phyloP scores from a whole-genome alignment of 2,113 vertebrate species.

The Oplegnathus fasciatus region DNA sequence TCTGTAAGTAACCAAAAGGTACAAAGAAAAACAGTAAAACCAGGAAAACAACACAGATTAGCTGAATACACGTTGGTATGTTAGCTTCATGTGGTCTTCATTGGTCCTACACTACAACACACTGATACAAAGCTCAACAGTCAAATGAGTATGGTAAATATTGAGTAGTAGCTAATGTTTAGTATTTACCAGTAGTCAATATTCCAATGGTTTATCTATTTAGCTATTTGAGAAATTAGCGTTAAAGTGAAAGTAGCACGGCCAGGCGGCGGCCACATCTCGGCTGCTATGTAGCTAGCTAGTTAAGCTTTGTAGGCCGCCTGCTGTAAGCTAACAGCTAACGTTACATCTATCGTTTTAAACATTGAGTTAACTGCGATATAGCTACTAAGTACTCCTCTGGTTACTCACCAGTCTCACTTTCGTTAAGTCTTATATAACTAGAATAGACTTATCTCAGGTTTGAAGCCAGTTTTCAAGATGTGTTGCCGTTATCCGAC shows the following conservation, averaged over 20 bases:
- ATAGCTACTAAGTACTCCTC: background rate
- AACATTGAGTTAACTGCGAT: background rate
- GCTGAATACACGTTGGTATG: conserved; percentile 10
- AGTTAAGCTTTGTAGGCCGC: conserved; percentile 43
- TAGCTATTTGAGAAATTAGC: too few relatives aligned
- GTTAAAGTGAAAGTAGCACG: background rate
- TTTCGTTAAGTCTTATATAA: background rate
- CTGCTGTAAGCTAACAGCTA: background rate
- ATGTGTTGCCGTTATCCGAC: background rate
- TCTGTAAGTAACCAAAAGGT: conserved; percentile 57
- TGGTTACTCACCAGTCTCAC: background rate
- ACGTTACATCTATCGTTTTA: background rate
- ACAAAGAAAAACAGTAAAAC: conserved; percentile 59
- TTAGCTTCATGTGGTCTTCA: conserved; percentile 13
- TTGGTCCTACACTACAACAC: background rate
- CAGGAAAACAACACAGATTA: conserved; percentile 45
- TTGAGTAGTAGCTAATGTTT: background rate
- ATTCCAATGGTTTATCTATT: background rate
- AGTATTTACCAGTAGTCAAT: background rate
- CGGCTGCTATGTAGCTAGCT: too few relatives aligned
- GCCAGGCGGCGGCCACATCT: too few relatives aligned
- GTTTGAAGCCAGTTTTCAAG: background rate
- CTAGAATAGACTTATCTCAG: background rate
- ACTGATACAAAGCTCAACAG: background rate
- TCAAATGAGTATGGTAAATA: background rate